Evolutionary conservation across 1,140 invertebrate species (phyloP).

Genomic region (Diabrotica undecimpunctata): DNA sequence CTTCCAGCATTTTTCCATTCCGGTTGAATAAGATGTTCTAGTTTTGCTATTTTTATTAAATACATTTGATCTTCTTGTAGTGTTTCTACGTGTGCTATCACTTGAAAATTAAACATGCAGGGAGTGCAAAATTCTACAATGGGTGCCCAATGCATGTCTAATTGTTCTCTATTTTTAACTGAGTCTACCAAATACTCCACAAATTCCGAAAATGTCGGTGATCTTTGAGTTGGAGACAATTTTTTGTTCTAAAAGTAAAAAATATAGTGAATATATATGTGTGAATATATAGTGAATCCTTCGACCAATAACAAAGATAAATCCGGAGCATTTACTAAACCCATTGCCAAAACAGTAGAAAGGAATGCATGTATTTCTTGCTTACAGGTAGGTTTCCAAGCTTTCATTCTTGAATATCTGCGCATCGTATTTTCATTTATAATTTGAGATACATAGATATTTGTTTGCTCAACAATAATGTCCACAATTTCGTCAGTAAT

Average conservation of each 20-base stretch:
- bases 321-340: too few relatives aligned
- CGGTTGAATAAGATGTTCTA: constrained; percentile 73
- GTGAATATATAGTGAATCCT: too few relatives aligned
- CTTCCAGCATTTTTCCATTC: constrained; percentile 79
- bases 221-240: constrained; percentile 50
- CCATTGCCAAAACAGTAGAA: too few relatives aligned
- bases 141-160: constrained; percentile 91
- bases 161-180: constrained; percentile 56
- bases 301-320: too few relatives aligned
- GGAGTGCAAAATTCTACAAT: constrained; percentile 84
- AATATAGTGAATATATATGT: too few relatives aligned
- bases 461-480: too few relatives aligned
- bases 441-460: too few relatives aligned
- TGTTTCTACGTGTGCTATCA: constrained; percentile 85
- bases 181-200: constrained; percentile 68
- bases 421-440: too few relatives aligned
- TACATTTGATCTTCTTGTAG: constrained; percentile 81
- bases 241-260: not conserved
- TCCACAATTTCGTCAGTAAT: too few relatives aligned
- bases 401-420: too few relatives aligned
- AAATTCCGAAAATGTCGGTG: constrained; percentile 75
- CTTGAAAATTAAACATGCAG: constrained; percentile 77
- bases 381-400: too few relatives aligned
- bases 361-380: too few relatives aligned
- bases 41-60: constrained; percentile 69